These are phyloP conservation scores for Thomomys bottae DNA, from an alignment of 2,113 vertebrate genomes.

Conservation along the genomic window DNA sequence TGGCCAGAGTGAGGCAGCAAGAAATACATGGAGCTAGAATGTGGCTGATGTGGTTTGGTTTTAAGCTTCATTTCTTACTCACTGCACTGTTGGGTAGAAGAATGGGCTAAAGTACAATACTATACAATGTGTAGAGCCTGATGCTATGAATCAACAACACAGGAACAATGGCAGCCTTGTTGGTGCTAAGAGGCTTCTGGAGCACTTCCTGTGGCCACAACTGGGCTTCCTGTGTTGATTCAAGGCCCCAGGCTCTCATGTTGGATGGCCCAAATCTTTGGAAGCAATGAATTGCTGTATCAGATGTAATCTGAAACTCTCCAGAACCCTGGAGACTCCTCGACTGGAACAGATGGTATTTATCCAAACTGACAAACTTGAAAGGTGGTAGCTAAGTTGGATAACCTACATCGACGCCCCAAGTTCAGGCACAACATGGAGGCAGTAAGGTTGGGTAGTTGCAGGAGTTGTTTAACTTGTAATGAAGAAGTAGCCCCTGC, in stretches of 20 bases:
- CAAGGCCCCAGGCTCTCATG: background rate
- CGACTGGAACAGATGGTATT: background rate
- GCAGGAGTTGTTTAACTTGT: background rate
- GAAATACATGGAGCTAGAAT: background rate
- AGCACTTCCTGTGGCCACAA: fast-evolving
- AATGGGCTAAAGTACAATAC: background rate
- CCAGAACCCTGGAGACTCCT: background rate
- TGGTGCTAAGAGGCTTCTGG: background rate
- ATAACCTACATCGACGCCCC: background rate
- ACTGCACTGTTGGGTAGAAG: background rate
- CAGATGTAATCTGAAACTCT: background rate
- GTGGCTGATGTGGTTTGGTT: background rate
- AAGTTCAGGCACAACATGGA: background rate
- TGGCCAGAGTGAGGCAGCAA: background rate
- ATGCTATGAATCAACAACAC: no score
- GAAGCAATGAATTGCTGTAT: background rate
- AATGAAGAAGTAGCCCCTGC: background rate
- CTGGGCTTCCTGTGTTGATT: background rate
- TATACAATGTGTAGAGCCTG: fast-evolving
- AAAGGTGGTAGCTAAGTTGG: background rate
- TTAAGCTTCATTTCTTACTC: background rate
- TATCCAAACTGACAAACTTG: background rate
- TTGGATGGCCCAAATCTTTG: background rate
- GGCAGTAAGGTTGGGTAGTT: background rate
- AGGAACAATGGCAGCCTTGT: fast-evolving